Percentiles rank a stretch among this genome's conserved stretches.
phyloP scores from a whole-genome alignment of 1,140 invertebrate species.

The Euura lappo region DNA sequence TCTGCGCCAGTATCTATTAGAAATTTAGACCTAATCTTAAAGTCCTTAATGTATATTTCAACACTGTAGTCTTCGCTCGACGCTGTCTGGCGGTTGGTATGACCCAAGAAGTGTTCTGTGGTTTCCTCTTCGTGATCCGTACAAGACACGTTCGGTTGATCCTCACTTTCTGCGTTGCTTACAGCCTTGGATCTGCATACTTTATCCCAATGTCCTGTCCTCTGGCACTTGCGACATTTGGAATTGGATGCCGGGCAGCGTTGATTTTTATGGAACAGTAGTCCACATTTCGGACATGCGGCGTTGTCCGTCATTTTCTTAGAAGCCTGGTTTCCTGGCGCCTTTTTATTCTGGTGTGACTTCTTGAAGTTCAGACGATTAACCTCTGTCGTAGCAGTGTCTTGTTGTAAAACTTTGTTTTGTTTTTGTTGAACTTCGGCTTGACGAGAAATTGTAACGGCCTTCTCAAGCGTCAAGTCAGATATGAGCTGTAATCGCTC shows the following conservation, averaged over 20 bases:
- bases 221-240: conserved; percentile 23
- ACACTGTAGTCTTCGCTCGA: conserved; percentile 13
- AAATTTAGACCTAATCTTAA: conserved; percentile 19
- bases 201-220: conserved; percentile 26
- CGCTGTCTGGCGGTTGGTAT: background rate
- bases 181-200: conserved; percentile 20
- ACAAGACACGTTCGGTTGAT: background rate
- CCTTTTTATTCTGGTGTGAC: conserved; percentile 12
- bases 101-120: background rate
- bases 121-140: background rate
- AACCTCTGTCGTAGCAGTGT: conserved; percentile 1
- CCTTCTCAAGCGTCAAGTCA: conserved; percentile 30
- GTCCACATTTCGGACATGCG: conserved; percentile 20
- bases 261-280: conserved; percentile 12
- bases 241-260: conserved; percentile 21
- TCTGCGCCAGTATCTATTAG: conserved; percentile 27
- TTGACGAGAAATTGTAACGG: conserved; percentile 25
- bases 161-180: conserved; percentile 9
- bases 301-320: background rate
- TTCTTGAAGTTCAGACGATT: background rate
- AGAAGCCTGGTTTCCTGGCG: background rate
- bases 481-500: conserved; percentile 34
- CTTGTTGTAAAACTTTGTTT: conserved; percentile 14
- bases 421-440: conserved; percentile 30
- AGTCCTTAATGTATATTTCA: conserved; percentile 13